Base-by-base conservation (phyloP, 2,113 vertebrate species). In the Tragelaphus strepsiceros region DNA sequence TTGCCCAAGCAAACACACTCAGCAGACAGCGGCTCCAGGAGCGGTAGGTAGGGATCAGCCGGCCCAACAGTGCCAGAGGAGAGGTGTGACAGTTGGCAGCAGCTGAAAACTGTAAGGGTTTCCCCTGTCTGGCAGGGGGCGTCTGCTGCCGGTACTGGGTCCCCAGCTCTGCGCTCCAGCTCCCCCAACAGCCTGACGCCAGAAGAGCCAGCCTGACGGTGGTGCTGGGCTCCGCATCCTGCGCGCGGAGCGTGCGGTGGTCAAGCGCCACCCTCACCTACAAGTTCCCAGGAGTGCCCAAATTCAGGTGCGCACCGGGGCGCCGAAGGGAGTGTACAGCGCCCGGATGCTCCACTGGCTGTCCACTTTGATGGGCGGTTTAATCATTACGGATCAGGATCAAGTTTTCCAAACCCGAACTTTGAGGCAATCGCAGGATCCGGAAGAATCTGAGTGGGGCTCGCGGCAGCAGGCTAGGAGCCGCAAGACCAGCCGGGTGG, bases 351-450 rank as follows among this genome's bases (percentile, higher is more conserved):
- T 54, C n/a, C 95, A 84, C 74, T 95, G 98, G 96, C 91, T 43
- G 49, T 9, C 1, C 5, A 46, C 56, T 87, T 64, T n/a, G 24
- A 62, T 22, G 1, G 19, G 24, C 11, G 4, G 97, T 92, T 96
- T 97, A 98, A 97, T 97, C 77, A 97, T 96, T 98, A 98, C 1
- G 6, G 71, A 77, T 74, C 53, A 6, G 9, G 21, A 86, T 35
- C 67, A 15, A 54, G 46, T 28, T 74, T 46, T 15, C 14, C 1
- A 6, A 74, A 21, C 21, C 32, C 46, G 21, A 56, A 81, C 24
- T 59, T 21, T 21, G 78, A 90, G 82, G 59, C 54, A 94, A 94
- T 62, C 3, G 8, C 39, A 61, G 88, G 81, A 81, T 35, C 16
- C 2, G 64, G 17, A 59, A 43, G 67, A 93, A 84, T 32, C 35